Evolutionary conservation across 2,797 vertebrate species (phyloP), one percentile per base, ranked within the genome.

Genomic region (Siniperca scherzeri): DNA sequence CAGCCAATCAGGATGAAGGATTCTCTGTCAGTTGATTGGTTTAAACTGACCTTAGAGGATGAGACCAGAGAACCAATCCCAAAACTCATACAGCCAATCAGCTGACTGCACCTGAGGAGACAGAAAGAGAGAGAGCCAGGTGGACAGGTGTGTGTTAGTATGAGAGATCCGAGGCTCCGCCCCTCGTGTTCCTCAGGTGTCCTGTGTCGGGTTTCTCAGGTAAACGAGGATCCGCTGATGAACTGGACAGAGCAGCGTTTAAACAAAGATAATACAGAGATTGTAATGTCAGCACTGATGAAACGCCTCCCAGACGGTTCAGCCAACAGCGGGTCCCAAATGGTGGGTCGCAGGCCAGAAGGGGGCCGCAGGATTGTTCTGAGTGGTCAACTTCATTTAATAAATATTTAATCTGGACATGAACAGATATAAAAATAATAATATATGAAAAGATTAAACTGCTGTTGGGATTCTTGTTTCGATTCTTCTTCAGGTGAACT

Each of bases 51-150:
- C 97, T 98, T 96, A 60, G 94, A 90, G 2, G 91, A 93, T 30
- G 87, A 91, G 86, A 97, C 67, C 16, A 97, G 95, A 27, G 96
- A 96, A 77, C 91, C 92, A 59, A 97, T 87, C 0, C 96, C 95
- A 0, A 97, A 97, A 88, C 96, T 96, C 97, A 97, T 96, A 85
- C 96, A 96, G 87, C 97, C 97, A 0, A 98, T 92, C 70, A 98
- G 94, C 67, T 95, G 93, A 80, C 89, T 86, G 71, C 87, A 67
- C 77, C 94, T 95, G 88, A 69, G 62, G 44, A 55, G 36, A 83
- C 8, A 85, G 16, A 78, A 4, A 70, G 27, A 46, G 55, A 70
- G 44, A 46, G 60, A 70, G 44, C 78, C 59, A 77, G 5, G 38
- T 9, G 50, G 33, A 38, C 44, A 50, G 44, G 66, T 75, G 59